Percentiles rank a stretch among this genome's conserved stretches.
Evolutionary conservation across 2,888 invertebrate species (phyloP).

Genomic region (Tanypteryx hageni): DNA sequence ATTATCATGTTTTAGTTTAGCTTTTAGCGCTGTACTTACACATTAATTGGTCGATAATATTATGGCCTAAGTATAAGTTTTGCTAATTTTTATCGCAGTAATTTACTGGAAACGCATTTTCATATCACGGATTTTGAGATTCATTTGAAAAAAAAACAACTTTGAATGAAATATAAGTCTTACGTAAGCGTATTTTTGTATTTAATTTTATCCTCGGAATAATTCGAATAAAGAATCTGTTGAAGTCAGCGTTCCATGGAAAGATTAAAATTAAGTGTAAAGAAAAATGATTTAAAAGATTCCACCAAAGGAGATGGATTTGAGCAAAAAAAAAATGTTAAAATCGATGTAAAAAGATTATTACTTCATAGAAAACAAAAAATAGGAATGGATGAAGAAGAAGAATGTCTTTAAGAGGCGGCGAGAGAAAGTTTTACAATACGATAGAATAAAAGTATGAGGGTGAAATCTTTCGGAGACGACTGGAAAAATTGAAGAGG

Average conservation of each 20-base stretch:
- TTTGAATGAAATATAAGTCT: not conserved
- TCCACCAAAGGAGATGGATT: not conserved
- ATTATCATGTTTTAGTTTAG: no score
- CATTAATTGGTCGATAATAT: no score
- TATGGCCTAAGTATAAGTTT: no score
- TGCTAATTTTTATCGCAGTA: not conserved
- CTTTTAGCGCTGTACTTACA: no score
- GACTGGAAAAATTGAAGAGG: not conserved
- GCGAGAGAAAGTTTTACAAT: no score
- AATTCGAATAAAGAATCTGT: not conserved
- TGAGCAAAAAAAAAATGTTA: not conserved
- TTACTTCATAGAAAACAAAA: not conserved
- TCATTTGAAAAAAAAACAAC: not conserved
- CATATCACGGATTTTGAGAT: no score
- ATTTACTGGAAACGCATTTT: not conserved
- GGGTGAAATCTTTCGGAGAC: not conserved
- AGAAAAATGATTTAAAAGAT: not conserved
- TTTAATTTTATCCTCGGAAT: not conserved
- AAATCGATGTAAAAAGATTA: not conserved
- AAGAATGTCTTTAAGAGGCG: no score
- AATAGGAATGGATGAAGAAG: no score
- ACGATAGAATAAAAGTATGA: no score
- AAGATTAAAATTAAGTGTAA: conserved; percentile 6
- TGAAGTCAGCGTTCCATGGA: not conserved
- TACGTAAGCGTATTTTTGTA: not conserved